These are phyloP conservation scores for Polydrusus pterygomalis DNA, from an alignment of 2,888 invertebrate species.

Conservation along the genomic window DNA sequence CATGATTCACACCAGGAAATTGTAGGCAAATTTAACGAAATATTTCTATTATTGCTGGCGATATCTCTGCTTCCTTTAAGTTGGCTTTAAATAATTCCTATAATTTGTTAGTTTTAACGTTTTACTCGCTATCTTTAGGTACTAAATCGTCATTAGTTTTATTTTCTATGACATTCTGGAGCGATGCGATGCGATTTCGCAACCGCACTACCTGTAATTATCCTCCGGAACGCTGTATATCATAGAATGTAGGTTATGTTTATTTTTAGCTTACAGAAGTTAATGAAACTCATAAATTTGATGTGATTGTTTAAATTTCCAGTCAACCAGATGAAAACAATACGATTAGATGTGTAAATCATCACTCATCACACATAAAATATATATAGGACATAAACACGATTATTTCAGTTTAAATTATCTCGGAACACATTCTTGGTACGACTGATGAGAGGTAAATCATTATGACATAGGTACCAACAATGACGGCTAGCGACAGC, in stretches of 20 bases:
- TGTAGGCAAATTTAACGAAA: neutral
- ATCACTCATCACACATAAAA: neutral
- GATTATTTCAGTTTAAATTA: neutral
- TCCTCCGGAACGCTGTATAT: neutral
- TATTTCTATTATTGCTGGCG: neutral
- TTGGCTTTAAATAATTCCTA: neutral
- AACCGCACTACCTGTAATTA: constrained; percentile 28
- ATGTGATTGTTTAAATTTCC: constrained; percentile 22
- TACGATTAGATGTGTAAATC: constrained; percentile 4
- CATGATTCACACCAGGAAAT: constrained; percentile 25
- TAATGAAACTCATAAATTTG: constrained; percentile 26
- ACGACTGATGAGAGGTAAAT: too few relatives aligned
- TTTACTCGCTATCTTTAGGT: neutral
- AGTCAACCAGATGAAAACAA: constrained; percentile 25
- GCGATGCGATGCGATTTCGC: neutral
- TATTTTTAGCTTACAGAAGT: constrained; percentile 22
- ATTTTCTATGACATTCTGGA: neutral
- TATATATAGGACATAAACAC: constrained; percentile 1
- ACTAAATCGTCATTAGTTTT: neutral
- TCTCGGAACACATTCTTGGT: neutral
- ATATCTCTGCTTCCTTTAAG: neutral
- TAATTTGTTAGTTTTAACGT: constrained; percentile 11
- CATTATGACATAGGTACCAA: neutral
- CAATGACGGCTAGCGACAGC: neutral
- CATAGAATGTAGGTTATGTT: constrained; percentile 29